phyloP scores from a whole-genome alignment of 2,797 vertebrate species.

The Anabacerthia variegaticeps region DNA sequence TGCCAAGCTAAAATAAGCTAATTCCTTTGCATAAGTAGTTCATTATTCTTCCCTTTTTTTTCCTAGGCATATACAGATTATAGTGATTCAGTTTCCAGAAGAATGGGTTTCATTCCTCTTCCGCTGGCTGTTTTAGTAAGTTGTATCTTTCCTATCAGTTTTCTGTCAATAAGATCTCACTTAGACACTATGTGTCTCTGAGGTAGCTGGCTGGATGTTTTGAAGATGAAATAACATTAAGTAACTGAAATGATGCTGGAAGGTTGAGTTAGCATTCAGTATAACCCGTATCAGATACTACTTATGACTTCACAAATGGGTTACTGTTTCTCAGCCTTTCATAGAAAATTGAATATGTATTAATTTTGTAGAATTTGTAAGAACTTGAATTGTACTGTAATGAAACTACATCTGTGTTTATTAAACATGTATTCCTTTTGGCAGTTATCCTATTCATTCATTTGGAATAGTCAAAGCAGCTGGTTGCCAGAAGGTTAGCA shows the following conservation, averaged over 20 bases:
- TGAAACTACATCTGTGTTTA: conserved; percentile 3
- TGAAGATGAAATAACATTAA: background rate
- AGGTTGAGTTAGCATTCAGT: background rate
- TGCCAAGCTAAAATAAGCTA: conserved; percentile 17
- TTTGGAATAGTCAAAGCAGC: conserved; percentile 49
- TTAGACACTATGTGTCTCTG: background rate
- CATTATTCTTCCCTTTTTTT: background rate
- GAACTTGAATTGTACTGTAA: background rate
- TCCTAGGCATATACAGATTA: conserved; percentile 94
- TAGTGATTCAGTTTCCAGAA: conserved; percentile 94
- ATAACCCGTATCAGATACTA: background rate
- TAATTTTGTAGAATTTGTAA: background rate
- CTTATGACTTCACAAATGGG: background rate
- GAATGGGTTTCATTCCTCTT: conserved; percentile 98
- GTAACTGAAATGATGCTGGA: background rate
- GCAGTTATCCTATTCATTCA: conserved; percentile 28
- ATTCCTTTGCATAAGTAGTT: conserved; percentile 3
- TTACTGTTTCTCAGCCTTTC: background rate
- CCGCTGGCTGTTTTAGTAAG: conserved; percentile 95
- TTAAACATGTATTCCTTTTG: conserved; percentile 36
- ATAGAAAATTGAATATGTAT: background rate
- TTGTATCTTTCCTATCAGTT: conserved; percentile 1
- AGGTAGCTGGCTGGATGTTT: background rate
- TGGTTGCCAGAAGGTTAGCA: conserved; percentile 41
- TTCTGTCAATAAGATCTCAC: background rate